phyloP scores from a whole-genome alignment of 2,888 invertebrate species.

The Campoletis raptor region DNA sequence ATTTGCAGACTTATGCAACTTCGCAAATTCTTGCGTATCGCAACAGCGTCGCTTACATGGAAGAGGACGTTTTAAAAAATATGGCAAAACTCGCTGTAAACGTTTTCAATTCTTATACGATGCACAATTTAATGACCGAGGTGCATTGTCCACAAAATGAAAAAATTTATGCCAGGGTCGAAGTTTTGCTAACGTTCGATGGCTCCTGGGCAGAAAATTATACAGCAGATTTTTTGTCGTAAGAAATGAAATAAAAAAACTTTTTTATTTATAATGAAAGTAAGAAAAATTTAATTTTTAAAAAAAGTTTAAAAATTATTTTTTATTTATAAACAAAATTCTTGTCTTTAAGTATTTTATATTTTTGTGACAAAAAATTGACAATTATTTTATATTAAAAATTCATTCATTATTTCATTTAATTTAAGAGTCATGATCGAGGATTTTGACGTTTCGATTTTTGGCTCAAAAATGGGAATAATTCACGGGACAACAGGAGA shows the following conservation, averaged over 20 bases:
- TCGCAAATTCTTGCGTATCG: conserved; percentile 77
- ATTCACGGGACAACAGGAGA: conserved; percentile 88
- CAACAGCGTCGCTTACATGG: conserved; percentile 76
- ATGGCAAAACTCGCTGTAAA: conserved; percentile 74
- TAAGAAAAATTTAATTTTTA: background rate
- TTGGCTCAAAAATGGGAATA: conserved; percentile 87
- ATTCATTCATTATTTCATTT: conserved; percentile 54
- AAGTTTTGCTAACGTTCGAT: conserved; percentile 77
- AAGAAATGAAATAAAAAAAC: conserved; percentile 27
- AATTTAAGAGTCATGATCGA: conserved; percentile 87
- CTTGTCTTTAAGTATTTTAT: background rate
- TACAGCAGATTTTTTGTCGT: conserved; percentile 75
- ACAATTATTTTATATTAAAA: conserved; percentile 12
- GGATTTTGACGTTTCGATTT: conserved; percentile 86
- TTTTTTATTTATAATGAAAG: background rate
- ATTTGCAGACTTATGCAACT: conserved; percentile 75
- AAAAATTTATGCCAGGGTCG: conserved; percentile 70
- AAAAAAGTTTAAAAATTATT: background rate
- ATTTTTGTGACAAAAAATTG: background rate
- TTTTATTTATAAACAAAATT: background rate
- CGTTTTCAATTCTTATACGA: conserved; percentile 75
- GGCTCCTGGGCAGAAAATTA: conserved; percentile 76
- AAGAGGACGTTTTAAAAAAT: conserved; percentile 73
- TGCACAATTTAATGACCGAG: conserved; percentile 74
- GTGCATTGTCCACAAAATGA: conserved; percentile 69